Base-by-base conservation (phyloP, 2,888 invertebrate genomes). In the Folsomia manolachei region DNA sequence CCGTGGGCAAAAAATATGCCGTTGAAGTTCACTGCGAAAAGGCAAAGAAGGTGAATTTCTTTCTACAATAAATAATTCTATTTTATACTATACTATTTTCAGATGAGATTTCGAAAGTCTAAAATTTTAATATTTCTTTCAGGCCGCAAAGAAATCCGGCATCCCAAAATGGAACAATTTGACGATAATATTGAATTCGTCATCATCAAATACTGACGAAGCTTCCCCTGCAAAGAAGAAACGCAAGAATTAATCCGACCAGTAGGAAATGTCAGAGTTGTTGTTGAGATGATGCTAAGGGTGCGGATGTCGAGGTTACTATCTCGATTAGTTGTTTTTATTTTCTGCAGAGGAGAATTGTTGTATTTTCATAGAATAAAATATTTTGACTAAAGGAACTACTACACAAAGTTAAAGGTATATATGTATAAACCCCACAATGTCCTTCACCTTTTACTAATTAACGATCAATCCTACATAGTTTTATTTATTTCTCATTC, bases 131-230 rank as follows among this genome's bases (percentile, higher is more conserved):
- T 23, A 7, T 25, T 7, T 11, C 14, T 4, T 66, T 52, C 75
- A 74, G 71, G 73, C 72, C 21, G 60, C 71, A 14, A 77, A 79
- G 66, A 77, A 75, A 23, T 71, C 76, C 7, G 71, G 71, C 23
- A 70, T 74, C 51, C 71, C 71, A 1, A 75, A 76, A 23, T 79
- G 79, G 79, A 75, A 73, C 73, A 78, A 79, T 25, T 73, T 79
- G 27, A 77, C 79, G 11, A 78, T 76, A 51, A 74, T 79, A 25
- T 62, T 77, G n/a, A n/a, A n/a, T n/a, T n/a, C n/a, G n/a, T n/a
- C n/a, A n/a, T n/a, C n/a, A 24, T 53, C 51, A 2, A 73, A 73
- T n/a, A 66, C 53, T 24, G 72, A 74, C 26, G 79, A 71, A 25
- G 69, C 71, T 27, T 71, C 74, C 61, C 71, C 63, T 24, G 71